Base-by-base conservation (phyloP, 2,888 invertebrate species). In the Neocrepidodera transversa region DNA sequence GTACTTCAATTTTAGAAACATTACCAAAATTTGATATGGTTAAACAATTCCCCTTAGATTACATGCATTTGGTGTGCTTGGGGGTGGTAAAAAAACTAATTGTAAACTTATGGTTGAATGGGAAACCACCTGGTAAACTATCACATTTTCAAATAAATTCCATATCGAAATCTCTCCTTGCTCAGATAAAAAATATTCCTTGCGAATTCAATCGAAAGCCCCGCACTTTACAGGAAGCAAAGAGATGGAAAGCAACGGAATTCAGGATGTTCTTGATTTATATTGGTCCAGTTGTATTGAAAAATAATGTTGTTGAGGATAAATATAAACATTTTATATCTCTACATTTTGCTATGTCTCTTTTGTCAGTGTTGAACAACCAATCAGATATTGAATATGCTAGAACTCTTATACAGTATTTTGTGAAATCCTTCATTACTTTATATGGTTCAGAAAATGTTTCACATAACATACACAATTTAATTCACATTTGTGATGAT, bases 11-110 rank as follows among this genome's bases (percentile, higher is more conserved):
- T 52, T 53, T 70, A 32, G 58, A 60, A 48, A 58, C 53, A 36
- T 59, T 69, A 43, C 68, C 66, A 17, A 55, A 60, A 18, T 30
- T 71, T 53, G 47, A 68, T 62, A 65, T 71, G 58, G 53, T 71
- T 17, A 45, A 56, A 38, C 48, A 63, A 42, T 56, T 71, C 23
- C 64, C 67, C 4, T 26, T 68, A 10, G 70, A n/a, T n/a, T n/a
- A n/a, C n/a, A n/a, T n/a, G n/a, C n/a, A n/a, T n/a, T n/a, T n/a
- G n/a, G n/a, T n/a, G 70, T 64, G 64, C 32, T 40, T 64, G 26
- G 62, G 62, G 11, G 57, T 62, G n/a, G 42, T 57, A 10, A 60
- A 60, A 56, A 59, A 59, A 47, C 48, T 59, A 23, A 28, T n/a
- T n/a, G n/a, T 60, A 26, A 16, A 28, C 13, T 43, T 49, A 35